Conservation (phyloP, 2,888 invertebrate species). For the Tachina grossa region DNA sequence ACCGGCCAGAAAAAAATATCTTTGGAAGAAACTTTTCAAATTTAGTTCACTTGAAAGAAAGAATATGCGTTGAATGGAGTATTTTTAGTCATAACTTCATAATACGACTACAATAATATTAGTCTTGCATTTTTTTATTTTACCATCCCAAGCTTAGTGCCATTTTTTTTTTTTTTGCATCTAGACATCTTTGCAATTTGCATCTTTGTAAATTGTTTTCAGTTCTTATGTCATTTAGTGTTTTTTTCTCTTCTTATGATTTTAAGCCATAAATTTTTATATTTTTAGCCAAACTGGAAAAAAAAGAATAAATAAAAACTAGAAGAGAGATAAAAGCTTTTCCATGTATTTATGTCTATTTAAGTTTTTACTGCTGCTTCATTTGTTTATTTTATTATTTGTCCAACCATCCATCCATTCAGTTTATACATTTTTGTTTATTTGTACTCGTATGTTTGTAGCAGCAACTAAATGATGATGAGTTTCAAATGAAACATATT, state of each 20-base stretch:
- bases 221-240: conserved; percentile 43
- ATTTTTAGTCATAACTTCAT: no score
- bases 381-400: conserved; percentile 34
- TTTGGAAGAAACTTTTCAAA: no score
- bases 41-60: no score
- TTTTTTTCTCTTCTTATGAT: background rate
- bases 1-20: no score
- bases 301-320: background rate
- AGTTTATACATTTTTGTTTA: conserved; percentile 12
- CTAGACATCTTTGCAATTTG: conserved; percentile 39
- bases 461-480: conserved; percentile 47
- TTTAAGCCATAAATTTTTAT: conserved; percentile 28
- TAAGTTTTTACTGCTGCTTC: conserved; percentile 56
- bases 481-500: conserved; percentile 59
- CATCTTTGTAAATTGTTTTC: conserved; percentile 23
- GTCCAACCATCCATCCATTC: conserved; percentile 4
- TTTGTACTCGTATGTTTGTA: background rate
- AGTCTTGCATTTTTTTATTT: background rate
- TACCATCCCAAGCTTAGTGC: background rate
- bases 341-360: conserved; percentile 67
- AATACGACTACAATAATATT: no score
- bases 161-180: background rate
- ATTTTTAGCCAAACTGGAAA: conserved; percentile 4
- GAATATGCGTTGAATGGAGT: no score
- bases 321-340: conserved; percentile 63